Base-by-base conservation (phyloP, 2,888 invertebrate genomes). In the Stenchaetothrips biformis region DNA sequence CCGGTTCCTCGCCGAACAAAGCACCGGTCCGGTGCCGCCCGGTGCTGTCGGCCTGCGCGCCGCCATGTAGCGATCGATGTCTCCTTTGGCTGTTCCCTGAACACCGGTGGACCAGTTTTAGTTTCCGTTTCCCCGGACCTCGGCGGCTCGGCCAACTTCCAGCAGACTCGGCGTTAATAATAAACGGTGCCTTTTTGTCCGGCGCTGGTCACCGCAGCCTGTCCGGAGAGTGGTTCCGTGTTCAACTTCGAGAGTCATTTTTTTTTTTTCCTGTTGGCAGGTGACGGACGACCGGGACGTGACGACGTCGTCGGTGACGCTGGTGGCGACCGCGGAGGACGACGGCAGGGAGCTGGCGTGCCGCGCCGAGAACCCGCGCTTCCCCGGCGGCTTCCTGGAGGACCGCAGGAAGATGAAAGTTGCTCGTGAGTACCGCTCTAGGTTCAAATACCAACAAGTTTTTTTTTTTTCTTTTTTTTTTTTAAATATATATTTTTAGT, bases 281-380 rank as follows among this genome's bases (percentile, higher is more conserved):
- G 88, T 90, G 85, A 90, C 91, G 82, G 90, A 90, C 80, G 90
- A 90, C 9, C 89, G 89, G 77, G 90, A 93, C 84, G 90, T 92
- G 79, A 94, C 94, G 9, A 92, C 92, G 83, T 87, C 87, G 83
- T 94, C 93, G 85, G 88, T 95, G 81, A 92, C 92, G 2, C 90
- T 95, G 87, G 91, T 91, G 82, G 92, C 95, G 78, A 90, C 91
- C 82, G 90, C 93, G 81, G 92, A 93, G 83, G 95, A 96, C 87
- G 94, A 95, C 85, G 94, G 94, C 78, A 92, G 93, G 83, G 93
- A 93, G 86, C 90, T 96, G 82, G 91, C 93, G 81, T 96, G 96
- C 86, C 90, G 94, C 82, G 94, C 95, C 81, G 93, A 94, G 86
- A 96, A 96, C 89, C 94, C 94, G 0, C 92, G 94, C 90, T 94